Evolutionary conservation across 2,113 vertebrate species (phyloP), one percentile per base, ranked within the genome.

Genomic region (Clinocottus analis): DNA sequence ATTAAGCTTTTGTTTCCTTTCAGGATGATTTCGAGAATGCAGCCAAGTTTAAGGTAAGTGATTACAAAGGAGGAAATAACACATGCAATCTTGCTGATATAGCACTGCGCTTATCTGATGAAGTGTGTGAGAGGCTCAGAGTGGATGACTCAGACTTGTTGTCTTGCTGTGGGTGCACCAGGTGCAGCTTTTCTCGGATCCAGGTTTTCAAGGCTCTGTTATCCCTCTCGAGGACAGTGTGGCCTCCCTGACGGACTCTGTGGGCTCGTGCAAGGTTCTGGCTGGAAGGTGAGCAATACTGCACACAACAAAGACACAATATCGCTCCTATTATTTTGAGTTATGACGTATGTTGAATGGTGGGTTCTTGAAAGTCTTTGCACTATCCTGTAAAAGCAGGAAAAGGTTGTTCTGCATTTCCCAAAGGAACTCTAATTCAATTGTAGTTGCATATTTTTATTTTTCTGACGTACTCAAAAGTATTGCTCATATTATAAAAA

Each of bases 181-280:
- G 98, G 95, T 98, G 90, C 95, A 96, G 91, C 90, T 99, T 88
- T 99, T 98, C 94, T 96, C 97, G 29, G 95, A 98, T 72, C 94
- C 96, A 58, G 93, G 91, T 64, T 97, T 98, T 90, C 93, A 95
- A 90, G 98, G 98, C 63, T 82, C 75, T 25, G 91, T 92, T 86
- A 87, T 95, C 72, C 31, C 91, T 82, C 89, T 97, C 90, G 95
- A 95, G 89, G 94, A 94, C 84, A 94, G 86, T 35, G 85, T 85
- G 58, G 72, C 89, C 75, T 93, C 92, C 37, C 93, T 97, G 84
- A 93, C 25, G 93, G 89, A 97, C 89, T 88, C 90, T 70, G 85
- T 95, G 69, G 95, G 92, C 58, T 99, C 98, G 75, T 97, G 96
- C 90, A 96, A 96, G 82, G 93, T 98, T 81, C 69, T 95, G 77